Conservation (phyloP, 2,888 invertebrate species). For the Erebia ligea region DNA sequence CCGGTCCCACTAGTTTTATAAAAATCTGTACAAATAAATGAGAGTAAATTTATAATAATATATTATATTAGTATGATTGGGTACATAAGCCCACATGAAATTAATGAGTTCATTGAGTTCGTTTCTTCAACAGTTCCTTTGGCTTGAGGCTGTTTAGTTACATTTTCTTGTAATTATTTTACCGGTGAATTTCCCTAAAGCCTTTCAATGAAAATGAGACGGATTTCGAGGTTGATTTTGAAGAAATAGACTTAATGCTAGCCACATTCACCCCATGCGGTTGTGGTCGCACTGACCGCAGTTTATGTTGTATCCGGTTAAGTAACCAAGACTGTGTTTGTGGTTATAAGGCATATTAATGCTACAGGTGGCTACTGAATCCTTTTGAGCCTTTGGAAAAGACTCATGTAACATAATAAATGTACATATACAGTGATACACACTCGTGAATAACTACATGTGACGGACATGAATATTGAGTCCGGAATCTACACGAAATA, state of each 20-base stretch:
- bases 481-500: no score
- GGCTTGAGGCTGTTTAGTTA: no score
- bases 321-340: not conserved
- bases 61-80: no score
- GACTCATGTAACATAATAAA: not conserved
- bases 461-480: not conserved
- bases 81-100: no score
- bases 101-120: no score
- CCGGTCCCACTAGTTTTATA: no score
- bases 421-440: not conserved
- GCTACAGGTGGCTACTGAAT: conserved; percentile 1
- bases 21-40: no score
- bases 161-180: no score
- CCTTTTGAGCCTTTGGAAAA: not conserved
- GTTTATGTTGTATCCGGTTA: not conserved
- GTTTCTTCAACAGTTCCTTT: no score
- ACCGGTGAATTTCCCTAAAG: no score
- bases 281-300: conserved; percentile 2
- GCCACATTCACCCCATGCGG: not conserved
- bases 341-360: not conserved
- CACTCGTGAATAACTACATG: not conserved
- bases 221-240: not conserved
- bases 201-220: not conserved
- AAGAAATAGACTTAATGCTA: not conserved
- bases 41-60: no score